phyloP scores from a whole-genome alignment of 2,797 vertebrate genomes.

The Premnoplex brunnescens region DNA sequence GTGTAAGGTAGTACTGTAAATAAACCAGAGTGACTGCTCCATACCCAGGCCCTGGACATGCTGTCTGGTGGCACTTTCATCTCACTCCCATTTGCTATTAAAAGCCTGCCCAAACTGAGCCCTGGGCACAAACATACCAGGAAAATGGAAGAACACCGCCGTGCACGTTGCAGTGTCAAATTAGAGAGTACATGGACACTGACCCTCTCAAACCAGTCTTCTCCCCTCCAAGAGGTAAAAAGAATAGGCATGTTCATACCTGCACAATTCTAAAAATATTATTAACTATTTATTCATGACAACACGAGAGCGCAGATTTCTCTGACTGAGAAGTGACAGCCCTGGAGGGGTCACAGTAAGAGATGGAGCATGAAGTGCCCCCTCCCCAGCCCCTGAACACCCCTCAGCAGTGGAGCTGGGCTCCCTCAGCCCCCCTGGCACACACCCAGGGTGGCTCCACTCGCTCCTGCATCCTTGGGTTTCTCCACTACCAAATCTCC shows the following conservation, averaged over 20 bases:
- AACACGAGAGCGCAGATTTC: neutral
- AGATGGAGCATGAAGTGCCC: neutral
- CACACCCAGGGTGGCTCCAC: neutral
- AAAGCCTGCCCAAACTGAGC: neutral
- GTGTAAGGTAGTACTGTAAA: neutral
- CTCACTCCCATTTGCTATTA: neutral
- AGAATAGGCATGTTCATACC: neutral
- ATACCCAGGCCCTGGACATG: accelerated
- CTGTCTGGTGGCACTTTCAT: neutral
- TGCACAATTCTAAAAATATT: neutral
- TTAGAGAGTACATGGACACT: accelerated
- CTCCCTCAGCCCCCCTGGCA: neutral
- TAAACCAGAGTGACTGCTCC: neutral
- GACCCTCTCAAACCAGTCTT: neutral
- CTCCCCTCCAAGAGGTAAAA: neutral
- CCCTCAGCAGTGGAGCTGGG: accelerated
- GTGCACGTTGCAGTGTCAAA: accelerated
- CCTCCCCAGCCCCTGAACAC: neutral
- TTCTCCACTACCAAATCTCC: neutral
- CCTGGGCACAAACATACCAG: neutral
- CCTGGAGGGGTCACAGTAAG: neutral
- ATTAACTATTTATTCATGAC: neutral
- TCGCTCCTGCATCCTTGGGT: neutral
- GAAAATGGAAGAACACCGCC: neutral
- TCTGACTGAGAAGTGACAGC: neutral